A percentile compares a stretch with the other conserved stretches of the same genome.
These are phyloP conservation scores for Aldrovandia affinis DNA, from an alignment of 2,797 vertebrate species.

Conservation along the genomic window DNA sequence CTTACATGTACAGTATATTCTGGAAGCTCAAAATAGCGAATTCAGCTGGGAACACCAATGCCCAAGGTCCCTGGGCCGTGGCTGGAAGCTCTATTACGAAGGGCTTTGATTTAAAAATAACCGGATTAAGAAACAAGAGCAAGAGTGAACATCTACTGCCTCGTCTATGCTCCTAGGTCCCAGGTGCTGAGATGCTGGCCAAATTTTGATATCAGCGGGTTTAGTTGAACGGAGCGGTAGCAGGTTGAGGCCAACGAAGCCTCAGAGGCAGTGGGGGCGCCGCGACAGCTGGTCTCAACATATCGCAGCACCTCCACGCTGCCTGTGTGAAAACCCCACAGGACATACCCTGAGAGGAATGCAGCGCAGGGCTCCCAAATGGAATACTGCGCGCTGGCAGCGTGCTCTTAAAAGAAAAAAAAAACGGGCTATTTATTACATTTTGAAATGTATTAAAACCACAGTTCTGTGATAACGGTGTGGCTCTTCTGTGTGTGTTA, in stretches of 20 bases:
- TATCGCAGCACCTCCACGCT: conserved; percentile 37
- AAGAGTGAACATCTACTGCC: neutral
- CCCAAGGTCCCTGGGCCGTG: neutral
- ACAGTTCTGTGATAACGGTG: neutral
- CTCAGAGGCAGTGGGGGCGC: conserved; percentile 45
- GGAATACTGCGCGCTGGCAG: conserved; percentile 34
- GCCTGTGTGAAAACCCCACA: conserved; percentile 39
- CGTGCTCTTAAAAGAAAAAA: neutral
- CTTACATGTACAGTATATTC: neutral
- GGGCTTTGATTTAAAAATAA: conserved; percentile 17
- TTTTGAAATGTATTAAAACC: neutral
- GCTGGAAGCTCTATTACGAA: neutral
- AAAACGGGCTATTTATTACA: neutral
- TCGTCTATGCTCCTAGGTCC: neutral
- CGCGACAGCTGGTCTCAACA: conserved; percentile 53
- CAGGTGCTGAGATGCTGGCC: conserved; percentile 23
- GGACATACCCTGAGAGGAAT: conserved; percentile 22
- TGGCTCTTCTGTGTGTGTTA: too few relatives aligned
- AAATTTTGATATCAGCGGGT: conserved; percentile 37
- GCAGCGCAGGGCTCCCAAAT: conserved; percentile 15
- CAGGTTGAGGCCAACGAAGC: too few relatives aligned
- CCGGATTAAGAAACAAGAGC: too few relatives aligned
- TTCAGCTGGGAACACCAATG: conserved; percentile 9
- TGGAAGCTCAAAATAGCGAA: neutral
- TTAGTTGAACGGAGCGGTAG: too few relatives aligned